Percentiles rank a stretch among this genome's conserved stretches.
Evolutionary conservation across 2,113 vertebrate species (phyloP).

Genomic region (Thermophis baileyi): DNA sequence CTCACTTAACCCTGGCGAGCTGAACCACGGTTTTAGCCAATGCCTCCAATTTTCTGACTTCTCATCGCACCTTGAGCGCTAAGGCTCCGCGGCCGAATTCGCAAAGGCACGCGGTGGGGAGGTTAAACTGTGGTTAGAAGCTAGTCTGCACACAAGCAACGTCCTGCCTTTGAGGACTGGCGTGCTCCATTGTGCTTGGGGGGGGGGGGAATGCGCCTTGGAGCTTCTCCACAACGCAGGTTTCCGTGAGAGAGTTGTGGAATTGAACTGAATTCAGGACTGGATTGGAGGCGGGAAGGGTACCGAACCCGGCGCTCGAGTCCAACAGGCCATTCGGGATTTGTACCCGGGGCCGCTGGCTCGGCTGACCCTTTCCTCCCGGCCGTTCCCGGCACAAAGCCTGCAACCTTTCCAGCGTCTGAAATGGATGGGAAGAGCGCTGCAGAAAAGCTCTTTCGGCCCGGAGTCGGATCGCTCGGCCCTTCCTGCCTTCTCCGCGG

Average conservation of each 20-base stretch:
- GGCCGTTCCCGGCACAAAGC: too few species aligned
- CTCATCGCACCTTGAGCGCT: neutral
- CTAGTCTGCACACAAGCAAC: neutral
- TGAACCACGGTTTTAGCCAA: neutral
- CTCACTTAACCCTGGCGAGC: neutral
- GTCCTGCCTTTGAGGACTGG: neutral
- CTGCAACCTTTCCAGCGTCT: too few species aligned
- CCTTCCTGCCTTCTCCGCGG: too few species aligned
- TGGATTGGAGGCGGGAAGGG: neutral
- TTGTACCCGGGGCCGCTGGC: neutral
- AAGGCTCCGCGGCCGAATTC: neutral
- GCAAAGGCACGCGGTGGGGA: neutral
- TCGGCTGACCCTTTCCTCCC: neutral
- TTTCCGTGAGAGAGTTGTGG: neutral
- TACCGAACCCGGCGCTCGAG: neutral
- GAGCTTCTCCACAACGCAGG: neutral
- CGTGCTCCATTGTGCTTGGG: too few species aligned
- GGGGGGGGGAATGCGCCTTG: neutral
- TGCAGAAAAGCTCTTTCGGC: too few species aligned
- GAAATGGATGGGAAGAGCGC: too few species aligned
- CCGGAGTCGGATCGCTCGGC: too few species aligned
- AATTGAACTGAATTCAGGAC: neutral
- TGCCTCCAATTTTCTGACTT: neutral
- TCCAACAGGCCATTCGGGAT: neutral
- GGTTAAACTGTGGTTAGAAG: neutral